Evolutionary conservation across 1,140 invertebrate species (phyloP), one percentile per base, ranked within the genome.

Genomic region (Telenomus remus): DNA sequence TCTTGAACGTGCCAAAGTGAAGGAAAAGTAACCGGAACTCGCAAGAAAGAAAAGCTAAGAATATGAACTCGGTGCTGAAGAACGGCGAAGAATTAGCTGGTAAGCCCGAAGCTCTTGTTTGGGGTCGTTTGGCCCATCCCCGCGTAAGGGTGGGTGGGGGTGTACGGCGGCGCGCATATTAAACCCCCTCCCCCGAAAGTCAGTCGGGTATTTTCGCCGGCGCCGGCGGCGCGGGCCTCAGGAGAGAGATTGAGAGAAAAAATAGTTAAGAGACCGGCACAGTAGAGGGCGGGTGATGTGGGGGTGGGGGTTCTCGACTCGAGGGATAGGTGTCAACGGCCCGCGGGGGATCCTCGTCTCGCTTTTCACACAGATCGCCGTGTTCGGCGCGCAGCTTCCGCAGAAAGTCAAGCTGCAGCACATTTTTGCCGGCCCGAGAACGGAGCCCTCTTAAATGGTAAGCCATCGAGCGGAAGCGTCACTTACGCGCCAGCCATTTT

Each of bases 261-360:
- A 86, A 87, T 85, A 87, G 85, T 86, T 86, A 85, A 85, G 85
- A 86, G 85, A 80, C 83, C 80, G 84, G 79, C 73, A 85, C 82
- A 84, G 84, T 84, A 85, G 84, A 87, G 85, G 84, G 85, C 84
- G 79, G 79, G 85, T 80, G 80, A 68, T 63, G 71, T 75, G 84
- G 82, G 84, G 85, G 83, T 84, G 84, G 84, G 85, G 84, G 82
- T 74, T 51, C 65, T 51, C 64, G 55, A 39, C 84, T 82, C 19
- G 47, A 84, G 81, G 79, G 84, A 87, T 85, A 87, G 85, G 85
- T 87, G 85, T 87, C 85, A 87, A 85, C 84, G 82, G 78, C 81
- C 84, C 81, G 76, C 76, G 79, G 80, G 80, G 77, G 59, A 82
- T 78, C 65, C 56, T 60, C 65, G 56, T 61, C 57, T 57, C 54